phyloP scores from a whole-genome alignment of 1,140 invertebrate species.

The Ericerus pela region DNA sequence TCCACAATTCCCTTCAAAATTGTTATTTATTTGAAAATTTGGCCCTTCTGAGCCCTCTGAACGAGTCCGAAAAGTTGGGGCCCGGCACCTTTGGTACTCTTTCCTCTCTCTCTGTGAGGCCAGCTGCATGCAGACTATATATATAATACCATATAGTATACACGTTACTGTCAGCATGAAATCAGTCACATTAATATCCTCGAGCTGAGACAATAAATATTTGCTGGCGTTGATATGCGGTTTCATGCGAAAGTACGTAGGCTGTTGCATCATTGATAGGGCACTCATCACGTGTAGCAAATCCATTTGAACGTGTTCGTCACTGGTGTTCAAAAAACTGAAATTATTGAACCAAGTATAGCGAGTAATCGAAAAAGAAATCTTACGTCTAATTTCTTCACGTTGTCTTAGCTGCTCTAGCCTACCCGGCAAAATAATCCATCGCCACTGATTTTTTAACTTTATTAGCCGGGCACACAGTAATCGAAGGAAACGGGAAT shows the following conservation, averaged over 20 bases:
- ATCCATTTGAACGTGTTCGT: not conserved
- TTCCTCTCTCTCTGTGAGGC: too few relatives aligned
- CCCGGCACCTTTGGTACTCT: too few relatives aligned
- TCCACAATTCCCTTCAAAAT: too few relatives aligned
- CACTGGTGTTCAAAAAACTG: slow-evolving; percentile 14
- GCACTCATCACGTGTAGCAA: slow-evolving; percentile 20
- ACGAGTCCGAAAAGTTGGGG: too few relatives aligned
- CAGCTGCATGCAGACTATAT: too few relatives aligned
- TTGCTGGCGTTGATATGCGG: slow-evolving; percentile 10
- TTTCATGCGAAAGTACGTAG: slow-evolving; percentile 22
- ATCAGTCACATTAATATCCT: slow-evolving; percentile 17
- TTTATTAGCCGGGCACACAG: slow-evolving; percentile 26
- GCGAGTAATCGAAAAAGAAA: not conserved
- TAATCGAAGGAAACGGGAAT: slow-evolving; percentile 27
- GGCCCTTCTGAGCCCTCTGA: too few relatives aligned
- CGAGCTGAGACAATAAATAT: slow-evolving; percentile 14
- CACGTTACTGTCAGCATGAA: slow-evolving; percentile 21
- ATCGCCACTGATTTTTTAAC: slow-evolving; percentile 21
- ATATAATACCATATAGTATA: not conserved
- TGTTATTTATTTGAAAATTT: too few relatives aligned
- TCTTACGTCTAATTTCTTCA: not conserved
- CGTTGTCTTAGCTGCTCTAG: too few relatives aligned
- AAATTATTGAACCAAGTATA: not conserved
- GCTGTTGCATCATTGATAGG: slow-evolving; percentile 22
- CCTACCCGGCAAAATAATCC: slow-evolving; percentile 23